Conservation (phyloP, 1,140 invertebrate genomes). For the Latrodectus geometricus region DNA sequence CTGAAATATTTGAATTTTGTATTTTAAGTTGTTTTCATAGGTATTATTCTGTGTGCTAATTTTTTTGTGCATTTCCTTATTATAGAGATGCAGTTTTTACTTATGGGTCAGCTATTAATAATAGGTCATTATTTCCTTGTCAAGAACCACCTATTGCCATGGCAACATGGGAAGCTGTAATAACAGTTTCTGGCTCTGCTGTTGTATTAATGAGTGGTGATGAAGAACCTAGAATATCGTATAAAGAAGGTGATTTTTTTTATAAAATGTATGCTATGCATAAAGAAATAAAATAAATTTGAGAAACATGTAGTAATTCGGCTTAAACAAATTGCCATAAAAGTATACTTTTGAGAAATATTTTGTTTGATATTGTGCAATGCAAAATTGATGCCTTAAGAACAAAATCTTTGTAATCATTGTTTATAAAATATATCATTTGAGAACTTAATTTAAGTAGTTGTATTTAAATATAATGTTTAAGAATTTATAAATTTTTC, state of each 20-base stretch:
- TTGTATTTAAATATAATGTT: too few relatives aligned
- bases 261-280: neutral
- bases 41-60: neutral
- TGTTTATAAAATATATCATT: too few relatives aligned
- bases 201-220: conserved; percentile 70
- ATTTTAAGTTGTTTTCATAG: neutral
- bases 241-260: conserved; percentile 11
- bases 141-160: conserved; percentile 70
- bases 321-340: neutral
- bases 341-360: neutral
- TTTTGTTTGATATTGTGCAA: neutral
- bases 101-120: conserved; percentile 70
- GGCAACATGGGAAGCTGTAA: conserved; percentile 70
- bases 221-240: conserved; percentile 38
- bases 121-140: conserved; percentile 70
- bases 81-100: conserved; percentile 68
- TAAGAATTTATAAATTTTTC: too few relatives aligned
- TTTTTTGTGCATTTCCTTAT: neutral
- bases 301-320: neutral
- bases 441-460: too few relatives aligned
- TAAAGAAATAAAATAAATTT: neutral
- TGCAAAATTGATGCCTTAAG: neutral
- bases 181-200: conserved; percentile 65
- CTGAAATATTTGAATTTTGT: neutral
- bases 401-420: neutral